phyloP scores from a whole-genome alignment of 2,797 vertebrate species.

The Enteromius radiatus region DNA sequence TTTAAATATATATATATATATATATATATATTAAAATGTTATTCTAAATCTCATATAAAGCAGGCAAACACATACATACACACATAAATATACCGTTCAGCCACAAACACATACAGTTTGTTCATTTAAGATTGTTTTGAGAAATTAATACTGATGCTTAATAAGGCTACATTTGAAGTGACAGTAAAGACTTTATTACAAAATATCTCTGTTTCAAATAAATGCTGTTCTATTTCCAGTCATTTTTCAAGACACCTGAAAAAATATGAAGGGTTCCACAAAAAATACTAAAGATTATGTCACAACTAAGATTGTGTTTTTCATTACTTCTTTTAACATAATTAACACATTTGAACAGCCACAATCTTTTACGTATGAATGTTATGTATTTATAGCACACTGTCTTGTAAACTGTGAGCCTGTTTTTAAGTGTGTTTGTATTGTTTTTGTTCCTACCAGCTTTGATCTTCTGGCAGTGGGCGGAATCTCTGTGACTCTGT shows the following conservation, averaged over 20 bases:
- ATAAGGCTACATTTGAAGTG: background rate
- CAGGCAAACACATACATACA: background rate
- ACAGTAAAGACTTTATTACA: background rate
- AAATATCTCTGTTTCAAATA: background rate
- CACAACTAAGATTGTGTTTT: background rate
- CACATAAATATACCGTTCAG: background rate
- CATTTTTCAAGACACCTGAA: background rate
- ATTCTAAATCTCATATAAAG: background rate
- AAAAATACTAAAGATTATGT: background rate
- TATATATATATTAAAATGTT: too few relatives aligned
- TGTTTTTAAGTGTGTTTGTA: slow-evolving; percentile 49
- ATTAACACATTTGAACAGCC: background rate
- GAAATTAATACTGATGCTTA: background rate
- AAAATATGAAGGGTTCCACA: background rate
- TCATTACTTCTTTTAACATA: background rate
- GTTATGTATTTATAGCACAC: background rate
- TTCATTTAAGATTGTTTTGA: background rate
- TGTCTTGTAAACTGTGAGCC: slow-evolving; percentile 4
- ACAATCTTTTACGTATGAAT: background rate
- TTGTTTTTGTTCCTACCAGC: slow-evolving; percentile 69
- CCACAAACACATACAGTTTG: background rate
- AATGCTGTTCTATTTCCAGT: background rate
- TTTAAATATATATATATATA: background rate
- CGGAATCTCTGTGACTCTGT: slow-evolving; percentile 82
- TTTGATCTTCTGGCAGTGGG: slow-evolving; percentile 88